Conservation (phyloP, 2,113 vertebrate genomes). For the Dicaeum eximium region DNA sequence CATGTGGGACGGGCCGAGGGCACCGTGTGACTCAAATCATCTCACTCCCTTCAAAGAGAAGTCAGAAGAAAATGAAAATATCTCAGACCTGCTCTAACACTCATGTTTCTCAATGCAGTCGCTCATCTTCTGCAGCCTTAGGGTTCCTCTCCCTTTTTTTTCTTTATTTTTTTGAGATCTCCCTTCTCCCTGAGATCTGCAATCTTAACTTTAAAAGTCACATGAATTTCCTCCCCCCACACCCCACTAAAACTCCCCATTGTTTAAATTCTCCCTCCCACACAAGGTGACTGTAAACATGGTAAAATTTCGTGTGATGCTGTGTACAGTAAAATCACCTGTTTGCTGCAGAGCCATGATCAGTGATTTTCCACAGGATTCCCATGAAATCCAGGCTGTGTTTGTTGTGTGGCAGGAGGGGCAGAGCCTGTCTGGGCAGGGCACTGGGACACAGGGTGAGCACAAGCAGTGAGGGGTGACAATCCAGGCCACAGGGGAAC, state of each 20-base stretch:
- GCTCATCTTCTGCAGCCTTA: neutral
- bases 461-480: accelerated
- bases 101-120: neutral
- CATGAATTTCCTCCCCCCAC: accelerated
- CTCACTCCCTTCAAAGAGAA: neutral
- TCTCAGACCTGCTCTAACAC: neutral
- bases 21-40: neutral
- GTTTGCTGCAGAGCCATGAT: neutral
- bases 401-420: neutral
- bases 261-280: neutral
- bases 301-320: neutral
- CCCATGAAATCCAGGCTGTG: neutral
- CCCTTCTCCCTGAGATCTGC: neutral
- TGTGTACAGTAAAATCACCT: neutral
- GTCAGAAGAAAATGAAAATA: neutral
- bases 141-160: neutral
- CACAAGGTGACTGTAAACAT: neutral
- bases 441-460: neutral
- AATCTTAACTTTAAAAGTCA: neutral
- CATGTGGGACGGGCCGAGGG: accelerated
- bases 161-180: neutral
- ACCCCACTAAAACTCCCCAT: neutral
- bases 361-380: neutral
- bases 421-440: accelerated
- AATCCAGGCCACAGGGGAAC: accelerated